These are phyloP conservation scores for Quadriops clusia DNA, from an alignment of 2,888 invertebrate genomes.

Conservation along the genomic window DNA sequence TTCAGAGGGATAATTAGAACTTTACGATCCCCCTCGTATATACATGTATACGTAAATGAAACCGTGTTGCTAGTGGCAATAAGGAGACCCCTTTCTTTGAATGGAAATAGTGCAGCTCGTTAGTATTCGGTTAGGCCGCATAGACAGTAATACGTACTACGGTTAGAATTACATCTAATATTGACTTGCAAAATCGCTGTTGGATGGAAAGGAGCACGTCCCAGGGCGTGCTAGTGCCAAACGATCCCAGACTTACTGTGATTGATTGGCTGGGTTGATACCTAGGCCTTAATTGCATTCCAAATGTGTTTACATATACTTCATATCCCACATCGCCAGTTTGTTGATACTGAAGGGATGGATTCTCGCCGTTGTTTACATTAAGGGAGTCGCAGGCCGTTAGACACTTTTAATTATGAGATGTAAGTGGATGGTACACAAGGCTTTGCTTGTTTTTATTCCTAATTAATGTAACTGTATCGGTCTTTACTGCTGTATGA, in stretches of 20 bases:
- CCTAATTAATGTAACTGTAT: constrained; percentile 18
- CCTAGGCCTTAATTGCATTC: constrained; percentile 35
- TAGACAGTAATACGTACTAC: constrained; percentile 15
- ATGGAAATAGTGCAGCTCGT: no score
- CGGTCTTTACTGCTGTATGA: constrained; percentile 7
- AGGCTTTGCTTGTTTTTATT: constrained; percentile 19
- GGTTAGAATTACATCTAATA: constrained; percentile 33
- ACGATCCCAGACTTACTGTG: constrained; percentile 34
- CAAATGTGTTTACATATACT: constrained; percentile 36
- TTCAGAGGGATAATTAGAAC: no score
- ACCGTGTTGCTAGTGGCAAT: no score
- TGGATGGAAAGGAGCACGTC: constrained; percentile 30
- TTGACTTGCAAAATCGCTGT: constrained; percentile 36
- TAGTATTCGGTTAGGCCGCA: no score
- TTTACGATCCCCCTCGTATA: no score
- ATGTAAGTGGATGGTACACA: constrained; percentile 28
- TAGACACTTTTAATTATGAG: constrained; percentile 30
- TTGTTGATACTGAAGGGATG: constrained; percentile 20
- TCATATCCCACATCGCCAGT: constrained; percentile 27
- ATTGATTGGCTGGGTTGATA: constrained; percentile 36
- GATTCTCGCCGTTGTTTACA: constrained; percentile 22
- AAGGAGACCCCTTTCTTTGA: no score
- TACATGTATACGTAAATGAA: no score
- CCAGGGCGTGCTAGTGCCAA: constrained; percentile 33
- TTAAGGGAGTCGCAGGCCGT: constrained; percentile 25